Base-by-base conservation (phyloP, 2,113 vertebrate species). In the Pipra filicauda region DNA sequence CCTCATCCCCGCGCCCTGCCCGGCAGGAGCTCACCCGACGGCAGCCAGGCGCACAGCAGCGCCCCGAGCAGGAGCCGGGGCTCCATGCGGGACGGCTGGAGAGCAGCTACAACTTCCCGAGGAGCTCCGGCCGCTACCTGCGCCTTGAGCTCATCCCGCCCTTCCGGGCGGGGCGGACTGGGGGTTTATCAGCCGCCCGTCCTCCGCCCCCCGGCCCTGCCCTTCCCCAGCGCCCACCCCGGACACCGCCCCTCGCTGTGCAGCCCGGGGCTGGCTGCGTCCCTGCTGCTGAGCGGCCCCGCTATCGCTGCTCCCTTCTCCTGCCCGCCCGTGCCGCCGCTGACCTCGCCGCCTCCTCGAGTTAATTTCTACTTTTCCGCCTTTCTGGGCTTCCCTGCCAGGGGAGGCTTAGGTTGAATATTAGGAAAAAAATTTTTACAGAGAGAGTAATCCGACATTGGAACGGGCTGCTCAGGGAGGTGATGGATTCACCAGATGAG, bases 61-160 rank as follows among this genome's bases (percentile, higher is more conserved):
- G 20, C 70, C 20, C 89, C 43, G 11, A 86, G 15, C 4, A 94
- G 37, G 2, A 92, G 70, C 52, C 35, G 43, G 0, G 8, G 28
- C 37, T 85, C 91, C 96, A 96, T 96, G 2, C 1, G 33, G 20
- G 7, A 52, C 5, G 3, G 7, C 49, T 7, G 5, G 4, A 9
- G 2, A 2, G 6, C 9, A 0, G 2, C 8, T 14, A 4, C 2
- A 0, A 2, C 6, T 19, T 24, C 28, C 54, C 5, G 1, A 14
- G 0, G 4, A 51, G 7, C 30, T 26, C 1, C 2, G 0, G 1
- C 13, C 17, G 1, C 72, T 52, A 93, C 84, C 58, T 31, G 33
- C 19, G 0, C 48, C 6, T 15, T 3, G 0, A 0, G 0, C 48
- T 39, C 49, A 67, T 14, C 88, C 92, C 94, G 3, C 87, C 95